A percentile compares a stretch with the other conserved stretches of the same genome.
Evolutionary conservation across 2,113 vertebrate genomes (phyloP).

Genomic region (Hypanus sabinus): DNA sequence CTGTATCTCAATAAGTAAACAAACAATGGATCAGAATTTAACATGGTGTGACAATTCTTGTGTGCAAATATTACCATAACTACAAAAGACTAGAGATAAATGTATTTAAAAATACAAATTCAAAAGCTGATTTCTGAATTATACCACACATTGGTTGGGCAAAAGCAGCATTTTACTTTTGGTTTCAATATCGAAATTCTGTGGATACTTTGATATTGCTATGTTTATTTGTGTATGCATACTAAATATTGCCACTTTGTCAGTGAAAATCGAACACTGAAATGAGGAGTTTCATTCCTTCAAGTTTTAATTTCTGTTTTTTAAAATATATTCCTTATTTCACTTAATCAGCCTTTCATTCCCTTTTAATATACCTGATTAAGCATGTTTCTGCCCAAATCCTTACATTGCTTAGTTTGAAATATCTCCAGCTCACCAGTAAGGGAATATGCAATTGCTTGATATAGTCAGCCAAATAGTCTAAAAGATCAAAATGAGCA

Average conservation of each 20-base stretch:
- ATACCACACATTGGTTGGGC: background rate
- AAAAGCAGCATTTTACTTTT: background rate
- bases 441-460: too few relatives aligned
- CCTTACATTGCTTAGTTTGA: background rate
- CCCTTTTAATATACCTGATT: background rate
- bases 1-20: too few relatives aligned
- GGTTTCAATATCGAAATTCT: background rate
- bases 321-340: background rate
- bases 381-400: background rate
- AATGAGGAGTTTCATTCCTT: background rate
- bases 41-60: too few relatives aligned
- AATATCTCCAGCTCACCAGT: background rate
- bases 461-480: too few relatives aligned
- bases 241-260: background rate
- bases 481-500: too few relatives aligned
- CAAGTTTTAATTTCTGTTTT: too few relatives aligned
- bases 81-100: background rate
- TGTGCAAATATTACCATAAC: background rate
- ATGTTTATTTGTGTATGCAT: background rate
- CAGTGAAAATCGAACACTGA: background rate
- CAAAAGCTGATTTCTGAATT: background rate
- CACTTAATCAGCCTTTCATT: too few relatives aligned
- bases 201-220: too few relatives aligned
- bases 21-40: too few relatives aligned
- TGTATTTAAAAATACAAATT: background rate